These are phyloP conservation scores for Piliocolobus tephrosceles DNA, from an alignment of 2,113 vertebrate genomes.

Conservation along the genomic window DNA sequence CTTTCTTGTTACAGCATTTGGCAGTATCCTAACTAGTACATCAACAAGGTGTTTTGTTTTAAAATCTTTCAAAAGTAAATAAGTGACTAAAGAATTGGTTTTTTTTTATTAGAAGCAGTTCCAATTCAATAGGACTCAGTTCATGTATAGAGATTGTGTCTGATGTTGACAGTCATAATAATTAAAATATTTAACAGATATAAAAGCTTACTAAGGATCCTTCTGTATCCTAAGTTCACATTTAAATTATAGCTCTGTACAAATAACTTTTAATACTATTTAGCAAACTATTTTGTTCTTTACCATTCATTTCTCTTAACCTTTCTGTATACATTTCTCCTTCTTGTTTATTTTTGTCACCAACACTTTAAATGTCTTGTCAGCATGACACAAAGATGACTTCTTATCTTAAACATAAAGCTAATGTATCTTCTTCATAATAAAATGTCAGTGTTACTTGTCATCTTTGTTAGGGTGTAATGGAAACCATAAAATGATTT, in stretches of 20 bases:
- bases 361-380: constrained; percentile 64
- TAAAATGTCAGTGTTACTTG: constrained; percentile 53
- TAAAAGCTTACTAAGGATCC: neutral
- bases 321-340: constrained; percentile 6
- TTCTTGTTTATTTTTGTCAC: constrained; percentile 63
- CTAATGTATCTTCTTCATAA: constrained; percentile 48
- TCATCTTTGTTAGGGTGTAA: constrained; percentile 57
- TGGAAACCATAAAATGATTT: constrained; percentile 11
- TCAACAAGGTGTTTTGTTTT: neutral
- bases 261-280: constrained; percentile 24
- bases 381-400: constrained; percentile 47
- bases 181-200: neutral
- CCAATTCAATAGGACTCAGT: neutral
- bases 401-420: constrained; percentile 53
- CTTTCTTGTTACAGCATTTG: neutral
- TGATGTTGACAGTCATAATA: neutral
- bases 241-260: neutral
- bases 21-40: neutral
- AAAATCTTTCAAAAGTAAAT: neutral
- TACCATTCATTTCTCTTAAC: constrained; percentile 52
- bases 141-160: neutral
- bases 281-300: constrained; percentile 12
- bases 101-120: neutral
- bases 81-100: neutral
- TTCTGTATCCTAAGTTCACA: neutral